Evolutionary conservation across 1,140 invertebrate genomes (phyloP).

Genomic region (Drosophila azteca): DNA sequence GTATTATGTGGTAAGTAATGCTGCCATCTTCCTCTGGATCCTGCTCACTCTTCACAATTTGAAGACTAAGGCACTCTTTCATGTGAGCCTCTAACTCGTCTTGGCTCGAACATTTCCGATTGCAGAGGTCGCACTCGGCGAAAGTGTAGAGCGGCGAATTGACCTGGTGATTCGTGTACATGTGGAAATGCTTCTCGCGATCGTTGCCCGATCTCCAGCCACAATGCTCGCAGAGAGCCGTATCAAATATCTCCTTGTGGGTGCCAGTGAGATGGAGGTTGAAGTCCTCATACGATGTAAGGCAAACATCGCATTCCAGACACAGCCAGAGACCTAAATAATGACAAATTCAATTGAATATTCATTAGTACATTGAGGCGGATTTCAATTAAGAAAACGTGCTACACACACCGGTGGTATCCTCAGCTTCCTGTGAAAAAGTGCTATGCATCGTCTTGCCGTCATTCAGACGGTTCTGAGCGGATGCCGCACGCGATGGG

Average conservation of each 20-base stretch:
- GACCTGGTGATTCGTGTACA: slow-evolving; percentile 91
- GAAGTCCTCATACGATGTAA: slow-evolving; percentile 90
- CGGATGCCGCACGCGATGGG: slow-evolving; percentile 50
- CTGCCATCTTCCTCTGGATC: no score
- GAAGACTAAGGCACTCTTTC: slow-evolving; percentile 30
- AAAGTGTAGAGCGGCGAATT: slow-evolving; percentile 88
- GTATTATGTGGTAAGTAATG: no score
- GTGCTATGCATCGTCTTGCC: slow-evolving; percentile 82
- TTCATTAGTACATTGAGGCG: background rate
- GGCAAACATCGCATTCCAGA: slow-evolving; percentile 88
- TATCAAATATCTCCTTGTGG: slow-evolving; percentile 91
- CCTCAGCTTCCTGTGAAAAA: slow-evolving; percentile 85
- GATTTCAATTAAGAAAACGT: background rate
- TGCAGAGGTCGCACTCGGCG: slow-evolving; percentile 90
- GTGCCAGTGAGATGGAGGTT: slow-evolving; percentile 91
- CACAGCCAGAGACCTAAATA: slow-evolving; percentile 87
- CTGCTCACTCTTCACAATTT: no score
- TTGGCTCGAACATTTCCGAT: slow-evolving; percentile 88
- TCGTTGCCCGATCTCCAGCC: slow-evolving; percentile 90
- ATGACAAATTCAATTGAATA: background rate
- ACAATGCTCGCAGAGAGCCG: slow-evolving; percentile 92
- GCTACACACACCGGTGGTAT: slow-evolving; percentile 80
- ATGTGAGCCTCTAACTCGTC: slow-evolving; percentile 85
- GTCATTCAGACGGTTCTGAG: slow-evolving; percentile 81
- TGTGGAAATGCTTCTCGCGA: slow-evolving; percentile 91